Base-by-base conservation (phyloP, 2,113 vertebrate genomes). In the Toxostoma redivivum region DNA sequence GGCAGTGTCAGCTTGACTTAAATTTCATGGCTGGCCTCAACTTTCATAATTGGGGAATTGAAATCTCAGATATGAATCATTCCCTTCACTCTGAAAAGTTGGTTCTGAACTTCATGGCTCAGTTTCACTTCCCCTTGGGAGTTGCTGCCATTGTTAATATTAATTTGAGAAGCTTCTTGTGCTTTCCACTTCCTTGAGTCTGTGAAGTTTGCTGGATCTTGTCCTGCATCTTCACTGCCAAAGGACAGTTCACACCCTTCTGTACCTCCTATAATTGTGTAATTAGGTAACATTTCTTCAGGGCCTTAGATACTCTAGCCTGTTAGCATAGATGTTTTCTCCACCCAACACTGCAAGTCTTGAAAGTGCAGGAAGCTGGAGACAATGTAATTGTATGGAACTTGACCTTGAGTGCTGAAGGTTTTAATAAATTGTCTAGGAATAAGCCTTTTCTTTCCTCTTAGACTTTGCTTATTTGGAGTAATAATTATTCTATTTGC, bases 221-320 rank as follows among this genome's bases (percentile, higher is more conserved):
- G 82, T 93, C 90, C 88, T 97, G 65, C 69, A 90, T 90, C 92
- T 96, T 93, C 57, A 60, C 82, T 88, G 94, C 95, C 95, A 88
- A 94, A 96, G 95, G 94, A 94, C 93, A 92, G 86, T 96, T 96
- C 93, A 95, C 95, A 94, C 93, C 94, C 95, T 94, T 65, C 88
- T 81, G 56, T 67, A 69, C 72, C 92, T 95, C 69, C 90, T 90
- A 88, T 93, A 95, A 93, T 88, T 95, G 82, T 95, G 51, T 94
- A 96, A 96, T 96, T 94, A 94, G 82, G 88, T 93, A 94, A 94
- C 82, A 77, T 93, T 90, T 90, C 95, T 95, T 78, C 65, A n/a
- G 94, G 95, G 88, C 94, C 84, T 93, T 93, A 86, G 88, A 95
- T 96, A 94, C 86, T 78, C 51, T 14, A 90, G 45, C 76, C 81